These are phyloP conservation scores for Perca fluviatilis DNA, from an alignment of 2,113 vertebrate genomes.

Conservation along the genomic window DNA sequence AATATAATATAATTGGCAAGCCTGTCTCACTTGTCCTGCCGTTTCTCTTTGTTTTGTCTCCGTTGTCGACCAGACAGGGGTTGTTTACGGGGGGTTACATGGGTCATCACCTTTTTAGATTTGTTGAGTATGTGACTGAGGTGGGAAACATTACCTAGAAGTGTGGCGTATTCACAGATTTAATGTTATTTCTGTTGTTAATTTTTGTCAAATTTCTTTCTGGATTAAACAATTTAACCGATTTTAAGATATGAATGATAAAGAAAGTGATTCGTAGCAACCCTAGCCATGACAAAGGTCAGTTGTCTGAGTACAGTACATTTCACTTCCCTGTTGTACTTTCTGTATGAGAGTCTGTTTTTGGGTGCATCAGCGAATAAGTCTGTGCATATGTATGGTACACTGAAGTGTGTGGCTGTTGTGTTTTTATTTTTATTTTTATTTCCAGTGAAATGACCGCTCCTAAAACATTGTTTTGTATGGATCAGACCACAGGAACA, in stretches of 20 bases:
- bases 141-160: not conserved
- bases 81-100: constrained; percentile 17
- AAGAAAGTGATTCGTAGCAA: not conserved
- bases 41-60: not conserved
- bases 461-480: constrained; percentile 16
- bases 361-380: constrained; percentile 19
- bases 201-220: not conserved
- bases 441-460: not conserved
- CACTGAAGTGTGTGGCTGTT: not conserved
- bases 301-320: not conserved
- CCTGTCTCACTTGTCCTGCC: not conserved
- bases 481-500: constrained; percentile 43
- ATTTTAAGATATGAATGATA: not conserved
- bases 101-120: not conserved
- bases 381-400: not conserved
- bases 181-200: not conserved
- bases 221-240: not conserved
- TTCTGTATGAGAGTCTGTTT: constrained; percentile 32
- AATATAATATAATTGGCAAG: constrained; percentile 4
- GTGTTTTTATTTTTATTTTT: not conserved
- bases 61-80: not conserved
- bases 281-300: not conserved
- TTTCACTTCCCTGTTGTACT: constrained; percentile 8
- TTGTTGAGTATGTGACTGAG: not conserved
- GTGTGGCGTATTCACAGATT: not conserved